phyloP scores from a whole-genome alignment of 2,113 vertebrate species.

The Todiramphus saurophagus region DNA sequence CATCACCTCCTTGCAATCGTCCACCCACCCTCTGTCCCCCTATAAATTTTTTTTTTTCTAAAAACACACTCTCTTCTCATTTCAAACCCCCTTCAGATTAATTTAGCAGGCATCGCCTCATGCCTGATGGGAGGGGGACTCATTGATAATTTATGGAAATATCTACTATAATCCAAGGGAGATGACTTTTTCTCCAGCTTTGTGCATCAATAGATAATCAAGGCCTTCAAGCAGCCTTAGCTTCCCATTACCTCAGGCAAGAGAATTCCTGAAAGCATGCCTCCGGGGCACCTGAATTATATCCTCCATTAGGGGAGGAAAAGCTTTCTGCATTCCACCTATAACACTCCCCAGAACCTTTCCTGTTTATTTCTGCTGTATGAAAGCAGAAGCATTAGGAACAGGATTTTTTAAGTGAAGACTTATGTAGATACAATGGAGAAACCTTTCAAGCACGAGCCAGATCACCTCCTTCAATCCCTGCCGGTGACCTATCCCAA shows the following conservation, averaged over 20 bases:
- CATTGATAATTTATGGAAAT: slow-evolving; percentile 99
- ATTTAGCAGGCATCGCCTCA: slow-evolving; percentile 81
- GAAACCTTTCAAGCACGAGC: slow-evolving; percentile 83
- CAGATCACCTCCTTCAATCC: slow-evolving; percentile 82
- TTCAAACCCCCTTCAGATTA: slow-evolving; percentile 78
- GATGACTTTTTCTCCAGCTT: slow-evolving; percentile 94
- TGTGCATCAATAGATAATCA: slow-evolving; percentile 99
- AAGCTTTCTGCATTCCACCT: slow-evolving; percentile 91
- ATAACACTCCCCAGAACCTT: slow-evolving; percentile 89
- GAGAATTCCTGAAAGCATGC: slow-evolving; percentile 99
- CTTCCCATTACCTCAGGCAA: slow-evolving; percentile 98
- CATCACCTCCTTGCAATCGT: slow-evolving; percentile 72
- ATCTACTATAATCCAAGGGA: slow-evolving; percentile 95
- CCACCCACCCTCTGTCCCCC: slow-evolving; percentile 28
- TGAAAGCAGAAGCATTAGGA: slow-evolving; percentile 85
- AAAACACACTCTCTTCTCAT: slow-evolving; percentile 68
- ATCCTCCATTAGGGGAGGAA: slow-evolving; percentile 97
- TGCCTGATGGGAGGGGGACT: slow-evolving; percentile 84
- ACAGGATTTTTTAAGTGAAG: slow-evolving; percentile 88
- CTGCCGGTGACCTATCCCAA: slow-evolving; percentile 83
- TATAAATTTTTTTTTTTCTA: neutral
- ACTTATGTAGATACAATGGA: slow-evolving; percentile 89
- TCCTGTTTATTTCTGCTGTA: slow-evolving; percentile 85
- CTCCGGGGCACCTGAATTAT: slow-evolving; percentile 99
- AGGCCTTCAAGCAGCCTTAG: slow-evolving; percentile 96